Base-by-base conservation (phyloP, 1,140 invertebrate species). In the Archivesica marissinica region DNA sequence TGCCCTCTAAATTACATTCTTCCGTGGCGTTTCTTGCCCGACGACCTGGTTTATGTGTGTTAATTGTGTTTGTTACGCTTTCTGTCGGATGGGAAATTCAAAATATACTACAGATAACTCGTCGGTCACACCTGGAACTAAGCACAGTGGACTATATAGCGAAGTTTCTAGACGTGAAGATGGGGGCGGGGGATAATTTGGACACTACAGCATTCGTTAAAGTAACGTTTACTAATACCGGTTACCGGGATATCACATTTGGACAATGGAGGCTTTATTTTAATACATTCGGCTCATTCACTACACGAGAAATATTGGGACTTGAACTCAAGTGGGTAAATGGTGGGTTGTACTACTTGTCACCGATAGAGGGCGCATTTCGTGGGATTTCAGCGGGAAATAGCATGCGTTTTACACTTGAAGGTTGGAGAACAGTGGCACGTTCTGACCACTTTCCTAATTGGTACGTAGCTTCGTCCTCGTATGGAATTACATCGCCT, bases 251-350 rank as follows among this genome's bases (percentile, higher is more conserved):
- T 0, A 85, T 91, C 4, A 72, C 68, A n/a, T 41, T 23, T 9
- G 47, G 68, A 23, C 86, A 85, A 11, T 92, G 92, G 92, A 77
- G 35, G 11, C 86, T 92, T 41, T 89, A 87, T 52, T 90, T 91
- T 56, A 87, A 81, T 56, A 86, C 88, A 59, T 83, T 89, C n/a
- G 85, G 88, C 1, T 20, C 41, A 9, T 41, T 86, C 1, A 23
- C 77, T 7, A 70, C 70, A 20, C 47, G 56, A 13, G 20, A 72
- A n/a, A 39, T 15, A 17, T 23, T 13, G 17, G 72, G 82, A 0
- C 39, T 85, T 23, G 20, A 33, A 25, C 1, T 84, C 2, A 2
- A n/a, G 1, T 15, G 30, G 41, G 28, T 66, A 20, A 70, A 77
- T 70, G 82, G 82, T 6, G 56, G 70, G 15, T 28, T 77, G 28